Conservation (phyloP, 2,797 vertebrate species). For the Mycteria americana region DNA sequence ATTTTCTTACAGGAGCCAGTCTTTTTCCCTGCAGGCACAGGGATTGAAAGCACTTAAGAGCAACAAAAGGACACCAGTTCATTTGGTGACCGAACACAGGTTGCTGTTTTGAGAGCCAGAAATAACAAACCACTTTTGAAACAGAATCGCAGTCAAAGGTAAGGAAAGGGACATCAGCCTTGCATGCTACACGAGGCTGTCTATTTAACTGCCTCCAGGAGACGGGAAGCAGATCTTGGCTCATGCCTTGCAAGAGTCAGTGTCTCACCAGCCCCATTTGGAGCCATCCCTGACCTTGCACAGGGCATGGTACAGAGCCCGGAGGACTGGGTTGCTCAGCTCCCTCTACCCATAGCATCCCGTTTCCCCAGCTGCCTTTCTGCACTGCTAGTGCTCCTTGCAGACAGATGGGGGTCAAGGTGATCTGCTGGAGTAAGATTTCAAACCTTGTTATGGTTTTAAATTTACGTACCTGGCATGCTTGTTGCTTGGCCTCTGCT, state of each 20-base stretch:
- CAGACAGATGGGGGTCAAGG: background rate
- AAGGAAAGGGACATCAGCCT: background rate
- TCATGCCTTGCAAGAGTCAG: background rate
- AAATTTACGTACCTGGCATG: background rate
- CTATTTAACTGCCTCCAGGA: background rate
- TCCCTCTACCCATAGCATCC: background rate
- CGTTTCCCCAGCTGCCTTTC: background rate
- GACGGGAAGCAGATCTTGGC: background rate
- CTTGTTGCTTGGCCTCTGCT: background rate
- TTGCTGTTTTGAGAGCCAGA: background rate
- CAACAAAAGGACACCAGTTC: background rate
- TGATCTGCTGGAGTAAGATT: background rate
- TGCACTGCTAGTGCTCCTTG: background rate
- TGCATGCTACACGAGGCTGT: rapidly evolving
- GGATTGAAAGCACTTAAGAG: background rate
- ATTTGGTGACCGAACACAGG: background rate
- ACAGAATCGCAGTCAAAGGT: background rate
- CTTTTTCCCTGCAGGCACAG: background rate
- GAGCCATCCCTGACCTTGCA: background rate
- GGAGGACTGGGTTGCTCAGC: background rate
- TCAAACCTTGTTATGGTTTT: background rate
- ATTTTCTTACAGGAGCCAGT: background rate
- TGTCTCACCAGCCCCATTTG: background rate
- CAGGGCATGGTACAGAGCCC: background rate
- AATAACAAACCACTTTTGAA: background rate